A percentile compares a stretch with the other conserved stretches of the same genome.
Conservation (phyloP, 2,888 invertebrate genomes). For the Heliconius erato region DNA sequence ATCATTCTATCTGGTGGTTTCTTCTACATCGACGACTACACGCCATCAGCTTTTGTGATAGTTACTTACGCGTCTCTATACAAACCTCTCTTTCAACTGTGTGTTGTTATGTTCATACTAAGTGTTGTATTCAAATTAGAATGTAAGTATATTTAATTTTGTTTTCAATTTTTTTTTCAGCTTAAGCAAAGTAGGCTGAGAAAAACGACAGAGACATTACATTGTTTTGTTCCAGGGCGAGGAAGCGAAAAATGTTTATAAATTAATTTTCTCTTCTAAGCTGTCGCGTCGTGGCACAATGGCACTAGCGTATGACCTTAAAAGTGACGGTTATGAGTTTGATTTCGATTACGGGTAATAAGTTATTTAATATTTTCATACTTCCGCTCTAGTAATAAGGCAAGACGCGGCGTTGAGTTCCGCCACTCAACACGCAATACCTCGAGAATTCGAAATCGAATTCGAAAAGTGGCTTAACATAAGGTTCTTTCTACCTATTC, state of each 20-base stretch:
- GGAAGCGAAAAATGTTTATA: background rate
- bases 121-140: slow-evolving; percentile 71
- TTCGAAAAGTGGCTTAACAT: too few relatives aligned
- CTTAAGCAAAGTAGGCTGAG: too few relatives aligned
- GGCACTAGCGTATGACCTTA: too few relatives aligned
- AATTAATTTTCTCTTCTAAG: too few relatives aligned
- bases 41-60: slow-evolving; percentile 52
- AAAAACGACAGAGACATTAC: background rate
- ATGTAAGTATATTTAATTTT: slow-evolving; percentile 62
- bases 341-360: background rate
- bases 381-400: too few relatives aligned
- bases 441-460: too few relatives aligned
- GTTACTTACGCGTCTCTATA: slow-evolving; percentile 68
- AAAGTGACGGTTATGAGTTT: background rate
- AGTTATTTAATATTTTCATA: background rate
- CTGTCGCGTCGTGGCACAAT: background rate
- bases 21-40: slow-evolving; percentile 67
- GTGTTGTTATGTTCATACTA: slow-evolving; percentile 63
- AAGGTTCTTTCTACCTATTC: too few relatives aligned
- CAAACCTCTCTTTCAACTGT: slow-evolving; percentile 69
- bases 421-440: too few relatives aligned
- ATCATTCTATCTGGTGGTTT: slow-evolving; percentile 73
- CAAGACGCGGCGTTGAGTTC: too few relatives aligned
- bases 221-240: background rate
- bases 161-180: background rate